Evolutionary conservation across 2,797 vertebrate genomes (phyloP), one percentile per base, ranked within the genome.

Genomic region (Macroramphosus scolopax): DNA sequence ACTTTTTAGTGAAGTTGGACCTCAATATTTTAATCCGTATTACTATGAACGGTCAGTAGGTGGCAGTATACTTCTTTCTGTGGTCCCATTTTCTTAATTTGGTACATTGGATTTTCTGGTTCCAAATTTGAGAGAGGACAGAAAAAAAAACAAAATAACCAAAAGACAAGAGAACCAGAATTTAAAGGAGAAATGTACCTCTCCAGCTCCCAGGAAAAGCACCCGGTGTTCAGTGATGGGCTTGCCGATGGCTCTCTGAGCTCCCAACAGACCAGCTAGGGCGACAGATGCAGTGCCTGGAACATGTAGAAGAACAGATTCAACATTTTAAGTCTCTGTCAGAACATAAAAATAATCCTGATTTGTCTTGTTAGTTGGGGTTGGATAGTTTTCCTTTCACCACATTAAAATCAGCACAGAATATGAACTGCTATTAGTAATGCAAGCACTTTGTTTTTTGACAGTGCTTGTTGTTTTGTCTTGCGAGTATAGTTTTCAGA

Each of bases 181-280:
- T 1, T 29, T 17, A 20, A 60, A 30, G 1, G 4, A 17, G 18
- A 20, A 25, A 26, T 28, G 10, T 38, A 96, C 96, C 90, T 99
- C 96, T 88, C 96, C 96, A 17, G 96, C 96, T 62, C 96, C 96
- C 33, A 98, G 91, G 79, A 99, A 99, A 67, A 98, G 91, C 67
- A 98, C 88, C 40, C 77, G 88, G 61, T 98, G 93, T 57, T 98
- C 93, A 13, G 91, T 91, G 56, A 99, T 87, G 0, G 93, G 86
- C 73, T 92, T 97, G 0, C 88, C 91, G 0, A 88, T 75, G 37
- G 87, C 92, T 58, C 89, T 93, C 77, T 94, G 92, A 13, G 94
- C 92, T 16, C 92, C 93, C 53, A 99, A 86, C 66, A 99, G 86
- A 55, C 96, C 96, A 1, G 95, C 92, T 29, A 99, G 83, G 30